These are phyloP conservation scores for Gymnopithys bicolor DNA, from an alignment of 2,797 vertebrate genomes.

Conservation along the genomic window DNA sequence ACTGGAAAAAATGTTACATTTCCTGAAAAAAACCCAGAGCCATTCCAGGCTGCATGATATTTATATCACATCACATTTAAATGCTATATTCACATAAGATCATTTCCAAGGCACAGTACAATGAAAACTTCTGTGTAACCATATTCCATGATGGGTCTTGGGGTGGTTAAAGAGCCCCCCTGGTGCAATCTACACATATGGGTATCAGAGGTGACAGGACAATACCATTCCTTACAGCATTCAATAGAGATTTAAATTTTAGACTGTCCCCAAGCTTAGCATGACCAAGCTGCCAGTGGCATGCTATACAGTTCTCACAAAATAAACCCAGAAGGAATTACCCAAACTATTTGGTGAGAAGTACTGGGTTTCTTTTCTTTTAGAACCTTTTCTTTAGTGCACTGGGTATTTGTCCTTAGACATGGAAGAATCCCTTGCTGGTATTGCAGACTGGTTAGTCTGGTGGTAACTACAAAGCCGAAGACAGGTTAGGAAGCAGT, in stretches of 20 bases:
- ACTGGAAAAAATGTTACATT: neutral
- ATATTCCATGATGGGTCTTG: neutral
- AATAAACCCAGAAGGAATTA: neutral
- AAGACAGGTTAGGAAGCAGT: neutral
- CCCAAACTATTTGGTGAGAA: neutral
- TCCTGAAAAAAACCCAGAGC: neutral
- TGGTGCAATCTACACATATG: neutral
- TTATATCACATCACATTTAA: neutral
- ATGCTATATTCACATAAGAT: neutral
- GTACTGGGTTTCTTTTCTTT: neutral
- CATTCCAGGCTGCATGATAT: rapidly evolving
- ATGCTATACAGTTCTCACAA: rapidly evolving
- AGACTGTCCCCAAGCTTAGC: neutral
- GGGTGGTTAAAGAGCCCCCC: neutral
- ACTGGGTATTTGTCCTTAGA: neutral
- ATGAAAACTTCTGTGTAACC: neutral
- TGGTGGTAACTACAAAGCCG: neutral
- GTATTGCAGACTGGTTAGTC: neutral
- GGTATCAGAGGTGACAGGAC: neutral
- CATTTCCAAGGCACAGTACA: neutral
- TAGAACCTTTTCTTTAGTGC: neutral
- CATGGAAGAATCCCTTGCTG: neutral
- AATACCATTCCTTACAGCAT: neutral
- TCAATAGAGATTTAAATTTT: neutral
- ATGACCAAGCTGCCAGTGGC: neutral